phyloP scores from a whole-genome alignment of 2,888 invertebrate genomes.

The Strigamia maritima region DNA sequence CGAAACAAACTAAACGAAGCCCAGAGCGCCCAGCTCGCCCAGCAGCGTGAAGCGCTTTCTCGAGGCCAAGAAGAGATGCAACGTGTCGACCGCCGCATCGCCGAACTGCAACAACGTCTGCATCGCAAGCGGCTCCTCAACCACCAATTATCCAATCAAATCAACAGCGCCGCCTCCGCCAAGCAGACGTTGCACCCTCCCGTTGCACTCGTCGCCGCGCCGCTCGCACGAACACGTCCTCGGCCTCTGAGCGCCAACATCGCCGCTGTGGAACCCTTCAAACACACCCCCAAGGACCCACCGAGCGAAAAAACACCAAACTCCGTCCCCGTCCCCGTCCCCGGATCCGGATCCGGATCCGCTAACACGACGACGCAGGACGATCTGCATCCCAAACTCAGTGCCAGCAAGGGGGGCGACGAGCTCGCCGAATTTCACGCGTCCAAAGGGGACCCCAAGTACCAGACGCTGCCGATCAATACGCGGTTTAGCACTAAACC shows the following conservation, averaged over 20 bases:
- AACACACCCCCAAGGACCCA: constrained; percentile 46
- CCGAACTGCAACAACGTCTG: constrained; percentile 85
- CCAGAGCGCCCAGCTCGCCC: constrained; percentile 83
- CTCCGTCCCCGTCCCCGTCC: background rate
- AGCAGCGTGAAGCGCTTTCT: constrained; percentile 81
- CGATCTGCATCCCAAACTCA: constrained; percentile 44
- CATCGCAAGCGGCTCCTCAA: constrained; percentile 84
- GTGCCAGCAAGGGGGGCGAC: constrained; percentile 37
- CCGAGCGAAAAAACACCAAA: background rate
- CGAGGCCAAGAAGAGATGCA: constrained; percentile 88
- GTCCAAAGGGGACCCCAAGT: constrained; percentile 83
- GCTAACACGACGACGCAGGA: constrained; percentile 43
- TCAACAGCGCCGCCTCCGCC: constrained; percentile 44
- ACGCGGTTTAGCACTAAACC: constrained; percentile 64
- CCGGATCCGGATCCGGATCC: constrained; percentile 32
- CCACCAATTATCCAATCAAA: constrained; percentile 65
- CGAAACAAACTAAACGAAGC: constrained; percentile 94
- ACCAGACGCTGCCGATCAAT: constrained; percentile 85
- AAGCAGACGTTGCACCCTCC: constrained; percentile 45
- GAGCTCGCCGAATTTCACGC: constrained; percentile 60
- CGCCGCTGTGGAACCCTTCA: constrained; percentile 54
- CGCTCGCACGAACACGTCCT: constrained; percentile 35
- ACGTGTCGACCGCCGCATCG: constrained; percentile 87
- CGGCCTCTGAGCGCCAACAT: constrained; percentile 47
- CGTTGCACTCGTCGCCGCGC: constrained; percentile 41